phyloP scores from a whole-genome alignment of 1,140 invertebrate genomes.

The Caerostris darwini region DNA sequence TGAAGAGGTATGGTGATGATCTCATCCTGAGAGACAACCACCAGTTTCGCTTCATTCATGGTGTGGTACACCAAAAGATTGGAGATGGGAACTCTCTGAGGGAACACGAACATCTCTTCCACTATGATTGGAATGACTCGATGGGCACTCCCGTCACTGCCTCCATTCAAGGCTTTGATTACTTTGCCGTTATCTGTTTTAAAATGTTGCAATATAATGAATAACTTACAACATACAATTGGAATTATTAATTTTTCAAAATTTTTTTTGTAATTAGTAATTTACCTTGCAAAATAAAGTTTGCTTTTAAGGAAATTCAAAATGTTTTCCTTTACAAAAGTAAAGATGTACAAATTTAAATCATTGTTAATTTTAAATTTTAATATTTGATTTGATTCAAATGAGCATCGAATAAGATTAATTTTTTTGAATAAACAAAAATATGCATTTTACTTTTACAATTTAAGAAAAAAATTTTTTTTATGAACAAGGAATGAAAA shows the following conservation, averaged over 20 bases:
- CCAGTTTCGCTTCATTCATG: constrained; percentile 88
- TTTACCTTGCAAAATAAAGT: background rate
- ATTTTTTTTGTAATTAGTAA: background rate
- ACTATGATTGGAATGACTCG: constrained; percentile 91
- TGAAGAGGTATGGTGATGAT: constrained; percentile 93
- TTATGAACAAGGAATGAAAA: background rate
- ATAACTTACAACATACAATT: background rate
- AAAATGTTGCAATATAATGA: background rate
- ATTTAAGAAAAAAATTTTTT: constrained; percentile 1
- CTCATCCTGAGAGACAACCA: constrained; percentile 93
- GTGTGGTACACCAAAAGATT: constrained; percentile 87
- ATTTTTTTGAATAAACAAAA: background rate
- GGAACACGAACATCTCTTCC: constrained; percentile 91
- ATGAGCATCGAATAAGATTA: background rate
- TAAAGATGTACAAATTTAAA: background rate
- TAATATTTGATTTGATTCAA: background rate
- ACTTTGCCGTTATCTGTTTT: constrained; percentile 92
- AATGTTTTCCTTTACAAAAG: background rate
- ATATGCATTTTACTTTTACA: background rate
- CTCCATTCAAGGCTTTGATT: constrained; percentile 93
- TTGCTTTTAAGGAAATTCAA: background rate
- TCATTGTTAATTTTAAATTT: background rate
- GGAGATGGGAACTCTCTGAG: constrained; percentile 87
- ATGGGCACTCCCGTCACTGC: constrained; percentile 86
- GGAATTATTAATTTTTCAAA: background rate